Evolutionary conservation across 2,113 vertebrate species (phyloP).

Genomic region (Nyctereutes procyonoides): DNA sequence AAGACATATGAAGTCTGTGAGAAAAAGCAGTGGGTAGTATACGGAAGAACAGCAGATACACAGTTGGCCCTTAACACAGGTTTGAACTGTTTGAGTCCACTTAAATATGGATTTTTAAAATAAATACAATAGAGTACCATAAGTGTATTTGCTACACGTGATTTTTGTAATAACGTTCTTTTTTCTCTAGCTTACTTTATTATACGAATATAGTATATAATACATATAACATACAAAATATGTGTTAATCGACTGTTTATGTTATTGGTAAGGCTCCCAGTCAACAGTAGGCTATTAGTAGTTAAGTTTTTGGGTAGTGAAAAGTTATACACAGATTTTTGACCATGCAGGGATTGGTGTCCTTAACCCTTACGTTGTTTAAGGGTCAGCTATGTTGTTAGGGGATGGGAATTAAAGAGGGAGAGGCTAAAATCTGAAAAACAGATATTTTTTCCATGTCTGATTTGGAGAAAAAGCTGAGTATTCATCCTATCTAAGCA

Average conservation of each 20-base stretch:
- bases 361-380: neutral
- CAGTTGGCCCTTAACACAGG: neutral
- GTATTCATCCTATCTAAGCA: neutral
- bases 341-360: neutral
- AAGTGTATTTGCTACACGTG: neutral
- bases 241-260: neutral
- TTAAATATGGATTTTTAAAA: neutral
- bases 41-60: neutral
- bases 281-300: neutral
- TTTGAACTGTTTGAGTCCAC: neutral
- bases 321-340: neutral
- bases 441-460: neutral
- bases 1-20: neutral
- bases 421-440: slow-evolving; percentile 3
- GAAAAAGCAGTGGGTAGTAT: neutral
- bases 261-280: neutral
- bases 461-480: slow-evolving; percentile 39
- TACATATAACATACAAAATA: neutral
- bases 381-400: neutral
- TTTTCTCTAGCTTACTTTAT: neutral
- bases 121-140: neutral
- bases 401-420: neutral
- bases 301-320: neutral
- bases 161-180: neutral
- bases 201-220: neutral